These are phyloP conservation scores for Chloromyia formosa DNA, from an alignment of 2,888 invertebrate genomes.

Conservation along the genomic window DNA sequence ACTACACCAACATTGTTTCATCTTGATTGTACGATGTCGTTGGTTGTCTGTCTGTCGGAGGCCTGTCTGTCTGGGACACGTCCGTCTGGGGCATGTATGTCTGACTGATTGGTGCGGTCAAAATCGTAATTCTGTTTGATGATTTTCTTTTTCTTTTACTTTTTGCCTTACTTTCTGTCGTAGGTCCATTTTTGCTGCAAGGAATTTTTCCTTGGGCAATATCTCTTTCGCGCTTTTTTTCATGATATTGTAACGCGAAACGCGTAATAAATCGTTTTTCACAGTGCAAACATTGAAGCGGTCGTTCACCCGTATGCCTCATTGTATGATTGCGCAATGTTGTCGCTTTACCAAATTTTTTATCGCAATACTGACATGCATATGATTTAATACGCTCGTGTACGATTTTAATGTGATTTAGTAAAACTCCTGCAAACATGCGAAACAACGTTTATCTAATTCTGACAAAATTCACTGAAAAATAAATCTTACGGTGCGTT, in stretches of 20 bases:
- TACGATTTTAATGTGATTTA: slow-evolving; percentile 43
- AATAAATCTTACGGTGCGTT: slow-evolving; percentile 9
- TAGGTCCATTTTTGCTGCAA: no score
- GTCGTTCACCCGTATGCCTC: slow-evolving; percentile 48
- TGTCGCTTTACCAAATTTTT: slow-evolving; percentile 46
- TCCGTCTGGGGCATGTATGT: no score
- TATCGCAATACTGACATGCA: slow-evolving; percentile 43
- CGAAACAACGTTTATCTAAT: background rate
- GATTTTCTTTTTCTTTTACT: no score
- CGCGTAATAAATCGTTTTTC: slow-evolving; percentile 44
- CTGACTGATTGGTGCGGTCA: no score
- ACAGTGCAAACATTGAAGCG: slow-evolving; percentile 41
- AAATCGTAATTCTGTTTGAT: no score
- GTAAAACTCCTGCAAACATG: slow-evolving; percentile 43
- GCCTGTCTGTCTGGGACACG: no score
- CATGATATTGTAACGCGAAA: slow-evolving; percentile 14
- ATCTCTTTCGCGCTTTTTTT: background rate
- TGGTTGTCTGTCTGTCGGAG: no score
- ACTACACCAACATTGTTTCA: no score
- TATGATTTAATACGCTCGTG: slow-evolving; percentile 45
- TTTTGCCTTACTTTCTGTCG: no score
- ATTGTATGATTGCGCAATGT: slow-evolving; percentile 47
- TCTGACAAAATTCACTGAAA: background rate
- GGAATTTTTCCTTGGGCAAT: no score
- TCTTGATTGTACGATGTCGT: no score